phyloP scores from a whole-genome alignment of 2,888 invertebrate species.

The Noctua comes region DNA sequence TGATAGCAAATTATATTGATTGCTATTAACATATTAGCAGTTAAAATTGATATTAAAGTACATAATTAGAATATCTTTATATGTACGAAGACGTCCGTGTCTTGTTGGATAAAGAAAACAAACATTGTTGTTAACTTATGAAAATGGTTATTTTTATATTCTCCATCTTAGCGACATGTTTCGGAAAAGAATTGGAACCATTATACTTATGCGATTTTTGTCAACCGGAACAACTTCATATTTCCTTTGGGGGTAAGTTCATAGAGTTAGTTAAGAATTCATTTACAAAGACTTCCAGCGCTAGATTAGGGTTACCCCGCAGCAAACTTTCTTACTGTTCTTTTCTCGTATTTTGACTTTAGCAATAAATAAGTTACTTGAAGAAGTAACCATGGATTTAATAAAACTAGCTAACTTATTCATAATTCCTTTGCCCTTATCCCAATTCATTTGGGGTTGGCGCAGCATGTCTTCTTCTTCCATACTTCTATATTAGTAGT shows the following conservation, averaged over 20 bases:
- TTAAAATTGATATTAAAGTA: not conserved
- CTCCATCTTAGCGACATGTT: conserved; percentile 10
- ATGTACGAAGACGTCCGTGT: not conserved
- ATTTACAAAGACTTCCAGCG: not conserved
- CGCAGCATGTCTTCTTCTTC: no score
- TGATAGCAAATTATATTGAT: conserved; percentile 5
- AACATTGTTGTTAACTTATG: not conserved
- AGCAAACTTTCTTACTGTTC: not conserved
- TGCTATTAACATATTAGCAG: not conserved
- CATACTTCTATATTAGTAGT: no score
- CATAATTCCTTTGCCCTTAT: no score
- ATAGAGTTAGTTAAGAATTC: not conserved
- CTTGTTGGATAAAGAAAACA: not conserved
- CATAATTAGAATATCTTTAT: not conserved
- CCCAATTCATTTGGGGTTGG: no score
- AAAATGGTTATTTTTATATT: conserved; percentile 5
- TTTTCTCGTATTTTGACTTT: not conserved
- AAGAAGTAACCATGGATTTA: not conserved
- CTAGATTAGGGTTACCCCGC: not conserved
- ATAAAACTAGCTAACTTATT: not conserved
- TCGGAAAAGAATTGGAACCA: not conserved
- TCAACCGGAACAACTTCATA: conserved; percentile 93
- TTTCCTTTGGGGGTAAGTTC: conserved; percentile 91
- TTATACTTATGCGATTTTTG: conserved; percentile 78
- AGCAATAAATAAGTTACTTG: not conserved